Conservation (phyloP, 2,797 vertebrate genomes). For the Myotis findleyi region DNA sequence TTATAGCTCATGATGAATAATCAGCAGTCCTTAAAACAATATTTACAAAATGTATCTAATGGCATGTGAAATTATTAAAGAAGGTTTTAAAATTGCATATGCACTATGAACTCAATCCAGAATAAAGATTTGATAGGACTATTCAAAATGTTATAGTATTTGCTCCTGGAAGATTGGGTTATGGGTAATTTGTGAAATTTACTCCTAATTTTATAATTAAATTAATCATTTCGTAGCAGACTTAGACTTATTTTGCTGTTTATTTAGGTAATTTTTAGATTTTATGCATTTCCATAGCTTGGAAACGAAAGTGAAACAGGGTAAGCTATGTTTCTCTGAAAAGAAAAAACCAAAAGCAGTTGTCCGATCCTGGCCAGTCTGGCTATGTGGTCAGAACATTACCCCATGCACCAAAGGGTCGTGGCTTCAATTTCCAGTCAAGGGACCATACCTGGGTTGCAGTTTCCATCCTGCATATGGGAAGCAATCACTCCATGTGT, state of each 20-base stretch:
- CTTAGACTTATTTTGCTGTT: not conserved
- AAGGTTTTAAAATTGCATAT: conserved; percentile 34
- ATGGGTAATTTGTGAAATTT: conserved; percentile 40
- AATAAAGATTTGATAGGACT: conserved; percentile 39
- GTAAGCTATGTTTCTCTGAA: conserved; percentile 8
- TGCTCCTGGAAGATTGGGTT: not conserved
- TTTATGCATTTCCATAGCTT: conserved; percentile 18
- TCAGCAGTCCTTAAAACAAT: conserved; percentile 30
- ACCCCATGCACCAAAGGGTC: not conserved
- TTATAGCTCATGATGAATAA: conserved; percentile 18
- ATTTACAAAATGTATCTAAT: conserved; percentile 57
- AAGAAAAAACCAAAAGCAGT: not conserved
- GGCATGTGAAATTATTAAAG: not conserved
- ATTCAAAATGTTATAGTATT: not conserved
- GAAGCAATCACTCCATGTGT: not conserved
- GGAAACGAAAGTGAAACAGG: not conserved
- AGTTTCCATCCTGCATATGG: not conserved
- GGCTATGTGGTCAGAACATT: not conserved
- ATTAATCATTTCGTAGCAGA: conserved; percentile 42
- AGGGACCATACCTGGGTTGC: not conserved
- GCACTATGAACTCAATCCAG: not conserved
- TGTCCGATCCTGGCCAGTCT: not conserved
- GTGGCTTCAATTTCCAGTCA: not conserved
- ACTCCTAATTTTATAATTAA: not conserved
- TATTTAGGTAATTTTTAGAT: conserved; percentile 15